These are phyloP conservation scores for Pteronotus mesoamericanus DNA, from an alignment of 2,797 vertebrate genomes.

Conservation along the genomic window DNA sequence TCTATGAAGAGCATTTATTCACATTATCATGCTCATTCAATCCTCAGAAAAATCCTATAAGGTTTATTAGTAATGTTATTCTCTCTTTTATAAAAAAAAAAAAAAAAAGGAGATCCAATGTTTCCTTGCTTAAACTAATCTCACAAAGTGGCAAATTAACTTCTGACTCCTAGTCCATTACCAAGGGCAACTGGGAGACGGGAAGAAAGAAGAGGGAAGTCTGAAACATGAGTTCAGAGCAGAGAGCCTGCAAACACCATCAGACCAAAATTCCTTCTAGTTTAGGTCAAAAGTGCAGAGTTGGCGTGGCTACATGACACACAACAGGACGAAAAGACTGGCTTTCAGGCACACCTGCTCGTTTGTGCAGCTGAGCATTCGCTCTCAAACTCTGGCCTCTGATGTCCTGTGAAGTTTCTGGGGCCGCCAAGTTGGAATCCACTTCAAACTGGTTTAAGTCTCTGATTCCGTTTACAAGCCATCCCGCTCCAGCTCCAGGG, in stretches of 20 bases:
- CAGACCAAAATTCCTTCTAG: neutral
- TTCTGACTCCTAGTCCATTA: neutral
- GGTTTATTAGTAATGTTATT: constrained; percentile 60
- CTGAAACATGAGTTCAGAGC: neutral
- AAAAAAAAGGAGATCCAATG: neutral
- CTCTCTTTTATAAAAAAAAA: constrained; percentile 55
- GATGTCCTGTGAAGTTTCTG: constrained; percentile 19
- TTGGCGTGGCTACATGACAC: constrained; percentile 17
- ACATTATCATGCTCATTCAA: constrained; percentile 50
- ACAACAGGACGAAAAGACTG: neutral
- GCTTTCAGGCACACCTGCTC: neutral
- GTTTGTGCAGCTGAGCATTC: neutral
- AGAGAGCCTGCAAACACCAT: neutral
- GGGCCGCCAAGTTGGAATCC: neutral
- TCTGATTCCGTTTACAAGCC: constrained; percentile 12
- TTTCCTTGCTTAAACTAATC: neutral
- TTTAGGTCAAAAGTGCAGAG: neutral
- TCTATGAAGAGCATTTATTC: constrained; percentile 64
- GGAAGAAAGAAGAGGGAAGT: neutral
- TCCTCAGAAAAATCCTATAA: constrained; percentile 56
- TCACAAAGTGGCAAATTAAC: neutral
- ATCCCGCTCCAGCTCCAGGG: neutral
- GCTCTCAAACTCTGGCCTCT: neutral
- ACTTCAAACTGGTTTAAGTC: constrained; percentile 37
- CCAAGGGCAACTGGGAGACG: neutral